Percentiles rank a stretch among this genome's conserved stretches.
Conservation (phyloP, 1,140 invertebrate species). For the Penaeus chinensis region DNA sequence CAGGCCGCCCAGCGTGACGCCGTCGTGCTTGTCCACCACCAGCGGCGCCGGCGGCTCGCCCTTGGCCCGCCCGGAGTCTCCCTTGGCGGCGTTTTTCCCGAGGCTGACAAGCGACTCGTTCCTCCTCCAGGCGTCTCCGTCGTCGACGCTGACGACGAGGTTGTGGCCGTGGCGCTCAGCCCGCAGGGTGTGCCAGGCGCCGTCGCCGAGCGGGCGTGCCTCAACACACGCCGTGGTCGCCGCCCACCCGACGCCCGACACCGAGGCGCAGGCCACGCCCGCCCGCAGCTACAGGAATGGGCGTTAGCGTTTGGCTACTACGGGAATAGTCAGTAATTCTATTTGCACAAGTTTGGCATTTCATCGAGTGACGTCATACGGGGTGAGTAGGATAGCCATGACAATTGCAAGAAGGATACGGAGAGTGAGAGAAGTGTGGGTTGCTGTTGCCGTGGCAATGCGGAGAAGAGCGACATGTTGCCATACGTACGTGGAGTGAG, state of each 20-base stretch:
- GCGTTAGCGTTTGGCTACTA: not conserved
- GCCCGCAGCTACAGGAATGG: constrained; percentile 17
- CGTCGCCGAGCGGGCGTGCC: constrained; percentile 35
- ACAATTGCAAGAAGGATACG: no score
- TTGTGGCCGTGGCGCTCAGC: constrained; percentile 38
- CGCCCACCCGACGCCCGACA: constrained; percentile 28
- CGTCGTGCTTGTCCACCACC: constrained; percentile 37
- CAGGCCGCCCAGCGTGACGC: constrained; percentile 36
- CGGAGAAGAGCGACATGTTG: no score
- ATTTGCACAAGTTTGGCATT: no score
- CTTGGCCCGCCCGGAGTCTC: not conserved
- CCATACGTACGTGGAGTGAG: constrained; percentile 15
- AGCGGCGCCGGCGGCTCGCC: constrained; percentile 18
- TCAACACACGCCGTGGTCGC: constrained; percentile 24
- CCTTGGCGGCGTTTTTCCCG: not conserved
- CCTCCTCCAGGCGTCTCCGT: constrained; percentile 32
- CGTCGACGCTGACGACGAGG: constrained; percentile 38
- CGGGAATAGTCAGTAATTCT: no score
- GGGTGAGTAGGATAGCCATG: no score
- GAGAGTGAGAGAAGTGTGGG: not conserved
- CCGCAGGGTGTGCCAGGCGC: constrained; percentile 35
- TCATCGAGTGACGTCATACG: no score
- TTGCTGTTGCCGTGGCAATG: no score
- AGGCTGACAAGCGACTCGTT: constrained; percentile 34
- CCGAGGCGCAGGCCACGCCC: constrained; percentile 37